Evolutionary conservation across 2,888 invertebrate species (phyloP), one percentile per base, ranked within the genome.

Genomic region (Erynnis tages): DNA sequence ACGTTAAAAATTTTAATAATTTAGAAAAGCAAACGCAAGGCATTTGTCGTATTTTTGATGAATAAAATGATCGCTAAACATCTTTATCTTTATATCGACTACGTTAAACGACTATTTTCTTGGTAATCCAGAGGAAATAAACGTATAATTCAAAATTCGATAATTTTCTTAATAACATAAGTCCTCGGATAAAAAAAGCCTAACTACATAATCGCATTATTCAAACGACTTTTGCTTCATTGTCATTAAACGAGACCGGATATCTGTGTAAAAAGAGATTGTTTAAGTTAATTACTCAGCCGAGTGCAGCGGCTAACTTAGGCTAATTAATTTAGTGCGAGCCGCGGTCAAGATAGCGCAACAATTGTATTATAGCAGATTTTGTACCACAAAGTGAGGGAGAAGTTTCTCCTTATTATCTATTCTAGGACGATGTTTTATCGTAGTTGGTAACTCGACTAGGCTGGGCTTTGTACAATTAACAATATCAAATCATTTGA

Each of bases 261-360:
- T 58, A 55, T 56, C 56, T 54, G 44, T 53, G 58, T 60, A 59
- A 60, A 63, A 69, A 66, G 67, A 67, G 67, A 63, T 67, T 65
- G 64, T 67, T 69, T 67, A 71, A 73, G 69, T 66, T 69, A 76
- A 72, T 78, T 71, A 78, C 61, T 65, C 63, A 67, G 54, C 55
- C 61, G 60, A 71, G 67, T 71, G 67, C 62, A 62, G 63, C 58
- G 59, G 60, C 62, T 59, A 65, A 65, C 67, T 66, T 63, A 59
- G 55, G 58, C 60, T 73, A 73, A 75, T 70, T 66, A 63, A 68
- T 67, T 73, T 72, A 72, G 63, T 61, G 55, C 60, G 64, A 67
- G 61, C 63, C 60, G 65, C 60, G 67, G 68, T 68, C 65, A 61
- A 66, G 74, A 73, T 73, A 67, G 62, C 65, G 65, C 67, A 66